phyloP scores from a whole-genome alignment of 1,140 invertebrate species.

The Riptortus pedestris region DNA sequence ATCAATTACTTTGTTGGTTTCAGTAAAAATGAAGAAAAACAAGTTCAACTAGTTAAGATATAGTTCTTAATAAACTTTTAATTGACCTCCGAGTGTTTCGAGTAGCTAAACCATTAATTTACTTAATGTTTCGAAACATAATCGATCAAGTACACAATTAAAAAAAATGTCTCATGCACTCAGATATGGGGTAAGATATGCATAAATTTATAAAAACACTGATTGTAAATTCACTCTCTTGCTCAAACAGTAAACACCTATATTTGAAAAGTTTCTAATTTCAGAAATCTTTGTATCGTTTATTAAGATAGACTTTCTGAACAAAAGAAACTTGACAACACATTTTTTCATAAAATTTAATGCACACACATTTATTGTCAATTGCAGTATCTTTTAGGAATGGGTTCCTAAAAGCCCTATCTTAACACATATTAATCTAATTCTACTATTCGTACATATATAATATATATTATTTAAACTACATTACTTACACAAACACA shows the following conservation, averaged over 20 bases:
- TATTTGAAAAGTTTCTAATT: slow-evolving; percentile 2
- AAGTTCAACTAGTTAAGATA: no score
- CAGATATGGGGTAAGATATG: no score
- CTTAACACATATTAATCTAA: slow-evolving; percentile 17
- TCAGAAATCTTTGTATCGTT: neutral
- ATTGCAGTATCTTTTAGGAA: slow-evolving; percentile 28
- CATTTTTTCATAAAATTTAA: slow-evolving; percentile 18
- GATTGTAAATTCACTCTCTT: no score
- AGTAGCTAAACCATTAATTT: no score
- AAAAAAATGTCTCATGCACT: no score
- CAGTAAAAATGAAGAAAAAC: no score
- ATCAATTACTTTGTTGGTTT: no score
- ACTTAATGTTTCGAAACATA: no score
- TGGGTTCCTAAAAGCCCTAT: slow-evolving; percentile 23
- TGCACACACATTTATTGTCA: slow-evolving; percentile 27
- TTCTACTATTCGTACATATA: slow-evolving; percentile 6
- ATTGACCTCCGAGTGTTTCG: no score
- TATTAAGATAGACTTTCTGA: neutral
- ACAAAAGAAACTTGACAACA: slow-evolving; percentile 6
- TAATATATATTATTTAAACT: neutral
- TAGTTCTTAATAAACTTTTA: no score
- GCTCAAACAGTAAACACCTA: neutral
- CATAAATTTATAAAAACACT: no score
- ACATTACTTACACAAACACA: neutral
- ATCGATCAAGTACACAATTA: no score